These are phyloP conservation scores for Coremacera marginata DNA, from an alignment of 2,888 invertebrate genomes.

Conservation along the genomic window DNA sequence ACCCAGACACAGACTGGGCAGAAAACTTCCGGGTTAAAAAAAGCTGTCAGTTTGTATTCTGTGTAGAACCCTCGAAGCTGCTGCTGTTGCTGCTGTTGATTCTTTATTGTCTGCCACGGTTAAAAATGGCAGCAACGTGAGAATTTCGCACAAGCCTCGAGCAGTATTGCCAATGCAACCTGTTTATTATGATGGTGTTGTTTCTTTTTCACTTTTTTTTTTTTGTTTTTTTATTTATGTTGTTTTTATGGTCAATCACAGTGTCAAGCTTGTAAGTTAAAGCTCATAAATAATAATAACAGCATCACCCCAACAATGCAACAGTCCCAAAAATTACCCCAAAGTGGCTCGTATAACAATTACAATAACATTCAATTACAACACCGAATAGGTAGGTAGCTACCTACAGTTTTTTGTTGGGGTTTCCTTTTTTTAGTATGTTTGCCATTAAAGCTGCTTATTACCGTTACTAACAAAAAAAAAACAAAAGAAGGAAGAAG, in stretches of 20 bases:
- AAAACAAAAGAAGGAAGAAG: neutral
- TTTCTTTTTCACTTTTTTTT: neutral
- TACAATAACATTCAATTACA: constrained; percentile 59
- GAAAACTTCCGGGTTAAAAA: constrained; percentile 19
- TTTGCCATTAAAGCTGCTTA: too few relatives aligned
- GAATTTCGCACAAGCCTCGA: constrained; percentile 9
- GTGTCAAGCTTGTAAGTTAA: neutral
- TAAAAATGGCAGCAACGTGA: constrained; percentile 3
- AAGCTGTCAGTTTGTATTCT: neutral
- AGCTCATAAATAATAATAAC: neutral
- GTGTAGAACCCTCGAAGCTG: neutral
- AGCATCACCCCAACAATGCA: neutral
- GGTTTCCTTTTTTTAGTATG: too few relatives aligned
- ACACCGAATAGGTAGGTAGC: constrained; percentile 46
- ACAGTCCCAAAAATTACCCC: neutral
- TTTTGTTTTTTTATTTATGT: neutral
- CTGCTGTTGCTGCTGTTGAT: neutral
- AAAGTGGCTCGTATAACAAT: constrained; percentile 24
- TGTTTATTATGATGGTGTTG: neutral
- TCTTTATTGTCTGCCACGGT: neutral
- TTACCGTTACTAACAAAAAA: neutral
- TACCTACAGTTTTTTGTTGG: too few relatives aligned
- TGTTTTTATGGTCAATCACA: neutral
- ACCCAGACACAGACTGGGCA: neutral
- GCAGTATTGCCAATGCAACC: constrained; percentile 14